Evolutionary conservation across 35 echinoderm and acorn worm genomes (phyloP), one percentile per base, ranked within the genome.

Genomic region (Apostichopus japonicus): DNA sequence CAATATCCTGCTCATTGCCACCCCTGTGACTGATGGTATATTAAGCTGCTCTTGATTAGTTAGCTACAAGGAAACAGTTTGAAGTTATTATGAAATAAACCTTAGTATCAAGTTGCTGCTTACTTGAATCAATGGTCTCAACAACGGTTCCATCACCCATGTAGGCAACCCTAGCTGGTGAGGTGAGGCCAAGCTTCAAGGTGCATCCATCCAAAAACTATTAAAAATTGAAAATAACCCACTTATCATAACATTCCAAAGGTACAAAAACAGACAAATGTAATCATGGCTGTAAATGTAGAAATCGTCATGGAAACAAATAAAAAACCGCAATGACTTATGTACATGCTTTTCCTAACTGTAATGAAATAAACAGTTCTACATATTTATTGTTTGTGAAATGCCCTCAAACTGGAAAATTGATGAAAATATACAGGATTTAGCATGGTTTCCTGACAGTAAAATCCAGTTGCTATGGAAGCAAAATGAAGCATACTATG

Each of bases 151-250:
- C 95, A 79, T 96, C 93, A 93, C 95, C 93, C 15, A 88, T 92
- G 78, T 95, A 99, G 24, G 94, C 90, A 52, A 84, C 78, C 80
- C 92, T 94, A 56, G 93, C 93, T 55, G 97, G 93, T 23, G 91
- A 76, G 23, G 79, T 96, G 21, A 99, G 89, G 24, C 92, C 95
- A 4, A 99, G 93, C 56, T 92, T 93, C 23, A 88, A 25, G 2
- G 97, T 99, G 54, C 97, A 96, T 54, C 86, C 93, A 92, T 99
- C 97, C 33, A 99, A 78, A 87, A 99, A 99, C 97, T 99, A 67
- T 24, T 4, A 55, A 65, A 80, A 62, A 27, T 44, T 44, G 33
- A 44, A 44, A 44, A 44, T 44, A 44, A 44, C 33, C 33, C 33
- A 44, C 33, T 44, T 44, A 44, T 33, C 33, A 44, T 44, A 44